Evolutionary conservation across 2,888 invertebrate species (phyloP), one percentile per base, ranked within the genome.

Genomic region (Neoascia interrupta): DNA sequence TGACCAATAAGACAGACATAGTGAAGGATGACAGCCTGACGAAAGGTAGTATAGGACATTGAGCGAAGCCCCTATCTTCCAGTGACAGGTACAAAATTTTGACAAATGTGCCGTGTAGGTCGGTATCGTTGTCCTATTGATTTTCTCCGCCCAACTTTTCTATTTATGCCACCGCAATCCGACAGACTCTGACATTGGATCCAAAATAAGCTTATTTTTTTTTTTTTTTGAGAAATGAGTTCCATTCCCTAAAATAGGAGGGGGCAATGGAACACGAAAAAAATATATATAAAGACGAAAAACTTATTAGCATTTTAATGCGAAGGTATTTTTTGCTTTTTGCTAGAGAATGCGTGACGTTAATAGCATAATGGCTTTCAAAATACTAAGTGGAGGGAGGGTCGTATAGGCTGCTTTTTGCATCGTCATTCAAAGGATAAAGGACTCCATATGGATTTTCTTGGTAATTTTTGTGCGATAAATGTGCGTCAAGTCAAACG

Each of bases 301-400:
- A 73, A 61, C 66, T 56, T 54, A 79, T 73, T 79, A 79, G 66
- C 79, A 79, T 79, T 79, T 79, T 51, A 79, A 79, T 79, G 53
- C 49, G 41, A 61, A 53, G 47, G 70, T 61, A 53, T 53, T 61
- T 51, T 23, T 54, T 19, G 34, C 23, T 34, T 54, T 16, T 47
- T 63, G 23, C 41, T 13, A 13, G 39, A 15, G 53, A 51, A 26
- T 60, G 58, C 53, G 76, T 60, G 58, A 64, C 39, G 28, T 45
- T 70, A 49, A 63, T 56, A 26, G 63, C 43, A 28, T 47, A 64
- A 70, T 70, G 72, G 37, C 41, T 58, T 23, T 10, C 21, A 13
- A 39, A 43, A 58, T 54, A 34, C 53, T 53, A 51, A 76, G 43
- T 43, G 63, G 58, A 43, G 37, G 60, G 31, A 60, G 43, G 36